Percentiles rank a stretch among this genome's conserved stretches.
Evolutionary conservation across 2,888 invertebrate genomes (phyloP).

Genomic region (Cerceris rybyensis): DNA sequence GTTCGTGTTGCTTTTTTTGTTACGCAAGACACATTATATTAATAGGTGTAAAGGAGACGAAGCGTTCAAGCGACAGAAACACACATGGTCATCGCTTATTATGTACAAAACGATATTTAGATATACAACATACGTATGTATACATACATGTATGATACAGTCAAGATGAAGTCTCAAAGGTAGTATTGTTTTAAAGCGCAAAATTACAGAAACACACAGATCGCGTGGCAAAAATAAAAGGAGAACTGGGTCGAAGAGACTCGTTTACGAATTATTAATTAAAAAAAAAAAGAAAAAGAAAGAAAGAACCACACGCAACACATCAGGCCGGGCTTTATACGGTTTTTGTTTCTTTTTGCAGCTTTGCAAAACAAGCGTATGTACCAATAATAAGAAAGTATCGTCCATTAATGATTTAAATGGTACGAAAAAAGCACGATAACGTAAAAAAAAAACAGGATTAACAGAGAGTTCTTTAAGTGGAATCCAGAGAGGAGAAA

Average conservation of each 20-base stretch:
- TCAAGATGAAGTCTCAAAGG: background rate
- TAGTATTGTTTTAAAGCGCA: conserved; percentile 1
- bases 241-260: too few species aligned
- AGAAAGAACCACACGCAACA: conserved; percentile 16
- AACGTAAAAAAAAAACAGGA: conserved; percentile 53
- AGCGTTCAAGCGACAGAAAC: conserved; percentile 69
- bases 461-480: conserved; percentile 48
- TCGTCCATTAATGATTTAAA: conserved; percentile 11
- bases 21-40: conserved; percentile 16
- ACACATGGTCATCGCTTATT: conserved; percentile 50
- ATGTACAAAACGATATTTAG: conserved; percentile 39
- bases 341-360: too few species aligned
- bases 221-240: background rate
- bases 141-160: background rate
- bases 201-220: conserved; percentile 9
- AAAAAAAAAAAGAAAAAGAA: background rate
- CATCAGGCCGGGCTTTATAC: conserved; percentile 9
- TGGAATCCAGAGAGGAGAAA: conserved; percentile 35
- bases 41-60: conserved; percentile 49
- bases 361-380: too few species aligned
- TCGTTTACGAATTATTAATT: background rate
- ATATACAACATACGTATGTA: background rate
- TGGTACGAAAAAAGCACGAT: conserved; percentile 61
- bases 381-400: background rate
- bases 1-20: background rate